Base-by-base conservation (phyloP, 2,888 invertebrate species). In the Aproaerema taeniolella region DNA sequence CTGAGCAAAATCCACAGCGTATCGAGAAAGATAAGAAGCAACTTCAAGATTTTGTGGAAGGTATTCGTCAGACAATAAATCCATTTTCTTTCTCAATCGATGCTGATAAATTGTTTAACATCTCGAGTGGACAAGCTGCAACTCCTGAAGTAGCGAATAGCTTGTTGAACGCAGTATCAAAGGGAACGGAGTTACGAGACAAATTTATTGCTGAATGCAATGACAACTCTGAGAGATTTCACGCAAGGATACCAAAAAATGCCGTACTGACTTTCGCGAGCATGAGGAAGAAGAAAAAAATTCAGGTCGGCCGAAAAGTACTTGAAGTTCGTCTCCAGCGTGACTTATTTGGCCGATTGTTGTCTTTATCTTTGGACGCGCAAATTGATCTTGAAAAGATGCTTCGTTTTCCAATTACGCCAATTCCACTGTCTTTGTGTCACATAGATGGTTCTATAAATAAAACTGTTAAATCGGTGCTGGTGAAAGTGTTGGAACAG, bases 81-180 rank as follows among this genome's bases (percentile, higher is more conserved):
- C n/a, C n/a, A n/a, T n/a, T n/a, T n/a, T n/a, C n/a, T n/a, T n/a
- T n/a, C n/a, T n/a, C n/a, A n/a, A n/a, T n/a, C n/a, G n/a, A n/a
- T n/a, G n/a, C n/a, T n/a, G 31, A 46, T 46, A 15, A 38, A 16
- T 31, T 49, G 38, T 52, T 38, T 20, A 54, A 58, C 34, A 54
- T 58, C 36, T 43, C 50, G 14, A 55, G 37, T 29, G 56, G 56
- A 12, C 39, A 53, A 43, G 51, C 51, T 46, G 45, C 54, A 7
- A 30, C 49, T 31, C 38, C 15, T 33, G 47, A 52, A 40, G 37
- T 52, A 31, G 28, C 45, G 8, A 39, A 53, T 38, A 26, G 40
- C 31, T 47, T 56, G 32, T 38, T 55, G 26, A 53, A 54, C 31
- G 31, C n/a, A n/a, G n/a, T n/a, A n/a, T 12, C 10, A 24, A 17